Conservation (phyloP, 2,113 vertebrate species). For the Tupaia chinensis region DNA sequence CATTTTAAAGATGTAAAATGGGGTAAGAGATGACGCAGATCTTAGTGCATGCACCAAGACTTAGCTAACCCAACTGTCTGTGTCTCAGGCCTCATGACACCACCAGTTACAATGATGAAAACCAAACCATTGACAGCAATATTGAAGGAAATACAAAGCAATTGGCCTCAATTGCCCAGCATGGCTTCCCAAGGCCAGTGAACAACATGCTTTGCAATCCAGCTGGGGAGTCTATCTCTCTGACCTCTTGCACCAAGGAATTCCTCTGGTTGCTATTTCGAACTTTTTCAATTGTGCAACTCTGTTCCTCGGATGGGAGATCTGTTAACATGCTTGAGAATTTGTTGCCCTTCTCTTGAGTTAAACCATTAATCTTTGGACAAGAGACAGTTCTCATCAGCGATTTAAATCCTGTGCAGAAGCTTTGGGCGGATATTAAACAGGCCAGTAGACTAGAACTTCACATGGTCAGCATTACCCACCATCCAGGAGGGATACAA, state of each 20-base stretch:
- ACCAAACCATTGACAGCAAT: background rate
- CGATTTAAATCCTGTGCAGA: background rate
- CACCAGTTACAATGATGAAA: background rate
- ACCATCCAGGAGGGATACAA: background rate
- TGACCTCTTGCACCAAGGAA: slow-evolving; percentile 78
- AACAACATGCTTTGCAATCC: background rate
- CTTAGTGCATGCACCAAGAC: background rate
- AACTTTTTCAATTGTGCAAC: slow-evolving; percentile 69
- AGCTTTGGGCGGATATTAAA: background rate
- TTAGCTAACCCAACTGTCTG: background rate
- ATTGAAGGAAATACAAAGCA: background rate
- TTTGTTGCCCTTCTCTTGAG: slow-evolving; percentile 70
- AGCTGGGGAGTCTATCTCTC: slow-evolving; percentile 64
- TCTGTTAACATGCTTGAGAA: slow-evolving; percentile 75
- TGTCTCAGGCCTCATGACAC: background rate
- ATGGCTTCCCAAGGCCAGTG: background rate
- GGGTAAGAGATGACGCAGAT: background rate
- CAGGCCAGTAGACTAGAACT: slow-evolving; percentile 27
- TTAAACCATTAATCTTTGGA: slow-evolving; percentile 72
- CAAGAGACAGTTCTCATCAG: slow-evolving; percentile 71
- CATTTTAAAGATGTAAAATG: background rate
- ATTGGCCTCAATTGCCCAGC: background rate
- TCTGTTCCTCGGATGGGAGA: slow-evolving; percentile 63
- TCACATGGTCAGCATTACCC: background rate
- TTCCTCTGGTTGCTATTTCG: slow-evolving; percentile 81